Percentiles rank a stretch among this genome's conserved stretches.
phyloP scores from a whole-genome alignment of 2,797 vertebrate genomes.

The Hemibagrus guttatus region DNA sequence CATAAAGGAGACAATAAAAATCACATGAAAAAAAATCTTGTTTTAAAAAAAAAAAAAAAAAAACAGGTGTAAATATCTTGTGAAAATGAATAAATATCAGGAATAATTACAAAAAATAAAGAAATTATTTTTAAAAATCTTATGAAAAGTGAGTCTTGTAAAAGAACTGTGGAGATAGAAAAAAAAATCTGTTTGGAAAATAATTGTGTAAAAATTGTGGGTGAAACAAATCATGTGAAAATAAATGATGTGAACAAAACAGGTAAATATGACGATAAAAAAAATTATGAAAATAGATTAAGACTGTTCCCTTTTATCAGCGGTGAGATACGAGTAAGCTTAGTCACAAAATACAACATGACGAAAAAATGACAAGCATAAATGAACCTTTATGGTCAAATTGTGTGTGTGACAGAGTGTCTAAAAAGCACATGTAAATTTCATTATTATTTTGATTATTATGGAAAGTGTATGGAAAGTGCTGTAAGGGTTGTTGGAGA shows the following conservation, averaged over 20 bases:
- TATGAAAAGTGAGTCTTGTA: background rate
- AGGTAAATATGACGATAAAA: background rate
- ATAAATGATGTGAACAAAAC: background rate
- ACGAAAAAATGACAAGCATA: background rate
- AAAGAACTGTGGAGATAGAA: background rate
- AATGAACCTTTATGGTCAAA: background rate
- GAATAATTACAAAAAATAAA: too few species aligned
- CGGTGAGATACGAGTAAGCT: background rate
- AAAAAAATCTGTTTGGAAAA: background rate
- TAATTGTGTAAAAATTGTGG: background rate
- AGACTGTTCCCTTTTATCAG: background rate
- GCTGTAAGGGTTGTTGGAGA: background rate
- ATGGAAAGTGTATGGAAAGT: background rate
- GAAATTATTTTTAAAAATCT: background rate
- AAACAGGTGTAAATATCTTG: background rate
- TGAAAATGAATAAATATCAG: background rate
- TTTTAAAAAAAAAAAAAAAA: background rate
- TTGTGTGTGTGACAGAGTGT: slow-evolving; percentile 7
- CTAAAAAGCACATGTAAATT: background rate
- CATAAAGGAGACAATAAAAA: background rate
- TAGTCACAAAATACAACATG: background rate
- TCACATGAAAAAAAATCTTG: background rate
- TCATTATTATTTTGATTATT: background rate
- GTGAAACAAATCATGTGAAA: background rate
- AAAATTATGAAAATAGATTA: background rate